phyloP scores from a whole-genome alignment of 2,113 vertebrate genomes.

The Emydura subglobosa region DNA sequence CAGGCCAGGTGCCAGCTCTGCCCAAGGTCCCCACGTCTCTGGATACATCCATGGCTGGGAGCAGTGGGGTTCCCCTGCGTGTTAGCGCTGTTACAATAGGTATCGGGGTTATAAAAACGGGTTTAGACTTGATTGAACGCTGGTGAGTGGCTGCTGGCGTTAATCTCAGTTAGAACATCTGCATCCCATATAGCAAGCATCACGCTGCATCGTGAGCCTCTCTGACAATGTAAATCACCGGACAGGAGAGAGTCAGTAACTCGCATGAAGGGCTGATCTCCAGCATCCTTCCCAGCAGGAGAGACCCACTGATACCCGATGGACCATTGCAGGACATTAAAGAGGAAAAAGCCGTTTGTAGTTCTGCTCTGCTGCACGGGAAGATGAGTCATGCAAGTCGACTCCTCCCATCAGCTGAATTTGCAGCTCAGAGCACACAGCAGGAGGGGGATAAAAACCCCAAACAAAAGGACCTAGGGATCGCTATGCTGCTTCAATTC shows the following conservation, averaged over 20 bases:
- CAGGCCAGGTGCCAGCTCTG: too few species aligned
- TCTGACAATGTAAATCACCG: background rate
- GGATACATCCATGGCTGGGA: background rate
- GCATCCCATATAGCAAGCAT: too few species aligned
- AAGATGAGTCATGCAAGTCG: background rate
- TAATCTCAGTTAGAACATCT: too few species aligned
- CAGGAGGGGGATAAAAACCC: background rate
- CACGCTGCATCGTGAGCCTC: background rate
- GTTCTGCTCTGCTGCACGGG: background rate
- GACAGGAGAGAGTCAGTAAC: background rate
- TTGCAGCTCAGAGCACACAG: background rate
- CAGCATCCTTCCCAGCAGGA: background rate
- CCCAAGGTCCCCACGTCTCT: too few species aligned
- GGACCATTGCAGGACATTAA: background rate
- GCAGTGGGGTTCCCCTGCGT: background rate
- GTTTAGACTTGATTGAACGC: too few species aligned
- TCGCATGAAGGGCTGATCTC: background rate
- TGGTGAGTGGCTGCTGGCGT: too few species aligned
- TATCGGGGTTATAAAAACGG: background rate
- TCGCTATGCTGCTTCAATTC: background rate
- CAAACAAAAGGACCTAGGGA: background rate
- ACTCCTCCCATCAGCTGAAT: background rate
- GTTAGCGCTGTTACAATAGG: background rate
- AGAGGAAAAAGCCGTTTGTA: background rate
- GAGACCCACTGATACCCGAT: background rate